Base-by-base conservation (phyloP, 2,113 vertebrate species). In the Rhadina sibilatrix region DNA sequence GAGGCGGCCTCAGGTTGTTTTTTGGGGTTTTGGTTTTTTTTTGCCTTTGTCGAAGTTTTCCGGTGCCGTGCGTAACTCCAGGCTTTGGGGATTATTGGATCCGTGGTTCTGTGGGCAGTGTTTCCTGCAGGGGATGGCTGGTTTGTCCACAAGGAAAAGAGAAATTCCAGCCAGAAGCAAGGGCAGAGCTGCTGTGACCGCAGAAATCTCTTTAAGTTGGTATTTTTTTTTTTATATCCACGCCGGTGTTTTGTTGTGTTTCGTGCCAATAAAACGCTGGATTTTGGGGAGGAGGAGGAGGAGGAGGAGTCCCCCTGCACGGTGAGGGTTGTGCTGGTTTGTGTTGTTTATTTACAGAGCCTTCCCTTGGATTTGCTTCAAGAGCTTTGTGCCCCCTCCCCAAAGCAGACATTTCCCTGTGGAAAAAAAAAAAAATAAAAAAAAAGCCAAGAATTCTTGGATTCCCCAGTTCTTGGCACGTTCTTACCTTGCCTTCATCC, bases 41-140 rank as follows among this genome's bases (percentile, higher is more conserved):
- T 3, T 20, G n/a, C 22, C 13, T 30, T 6, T 87, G 60, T 46
- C 12, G 2, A 21, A 63, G 40, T 46, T 53, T 17, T 7, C 5
- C 25, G 24, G 44, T 5, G 35, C 27, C 9, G 0, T 1, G 10
- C 0, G 0, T 8, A 0, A n/a, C 28, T 27, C 3, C 12, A 0
- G 21, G 12, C 20, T 72, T 56, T 44, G 8, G 92, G 77, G 72
- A 8, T 85, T 5, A 1, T 82, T 11, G 1, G 68, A 35, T n/a
- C 9, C 0, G 0, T 28, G 74, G 21, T 49, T 49, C 42, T 78
- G 31, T 33, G 44, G 27, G 1, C 22, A 1, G 15, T 11, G 46
- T 28, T 82, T 75, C 0, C 0, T 33, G 57, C 40, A 25, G 77
- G 64, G 42, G 23, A 19, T 70, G 3, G 1, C 8, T 35, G 22